Evolutionary conservation across 2,797 vertebrate genomes (phyloP).

Genomic region (Lophura swinhoii): DNA sequence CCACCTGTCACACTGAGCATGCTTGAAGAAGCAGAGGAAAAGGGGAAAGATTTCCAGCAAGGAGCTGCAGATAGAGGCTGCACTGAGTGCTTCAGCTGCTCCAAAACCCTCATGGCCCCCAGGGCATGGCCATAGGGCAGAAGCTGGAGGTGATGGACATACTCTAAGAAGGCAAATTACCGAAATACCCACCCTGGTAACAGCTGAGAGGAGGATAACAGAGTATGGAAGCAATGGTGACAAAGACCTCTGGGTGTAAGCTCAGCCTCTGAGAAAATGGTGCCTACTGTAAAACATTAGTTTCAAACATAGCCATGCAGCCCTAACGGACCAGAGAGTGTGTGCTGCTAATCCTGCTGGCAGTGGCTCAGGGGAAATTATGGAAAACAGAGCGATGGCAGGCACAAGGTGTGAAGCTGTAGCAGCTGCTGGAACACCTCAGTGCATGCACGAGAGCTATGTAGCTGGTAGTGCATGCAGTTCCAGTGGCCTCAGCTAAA

Average conservation of each 20-base stretch:
- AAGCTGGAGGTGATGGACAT: neutral
- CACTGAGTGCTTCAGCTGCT: neutral
- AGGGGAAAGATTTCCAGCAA: neutral
- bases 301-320: neutral
- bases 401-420: neutral
- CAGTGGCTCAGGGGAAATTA: neutral
- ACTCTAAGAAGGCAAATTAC: neutral
- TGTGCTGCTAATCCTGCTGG: neutral
- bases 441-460: too few species aligned
- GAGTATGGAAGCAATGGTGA: neutral
- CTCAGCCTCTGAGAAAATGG: neutral
- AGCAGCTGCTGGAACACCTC: neutral
- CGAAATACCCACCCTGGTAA: neutral
- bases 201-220: neutral
- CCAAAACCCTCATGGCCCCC: neutral
- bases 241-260: too few species aligned
- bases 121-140: accelerated
- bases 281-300: neutral
- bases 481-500: neutral
- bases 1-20: neutral
- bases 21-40: neutral
- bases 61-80: accelerated
- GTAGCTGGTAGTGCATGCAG: accelerated
- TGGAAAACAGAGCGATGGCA: neutral
- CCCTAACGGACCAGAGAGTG: neutral